phyloP scores from a whole-genome alignment of 2,888 invertebrate species.

The Diogma glabrata region DNA sequence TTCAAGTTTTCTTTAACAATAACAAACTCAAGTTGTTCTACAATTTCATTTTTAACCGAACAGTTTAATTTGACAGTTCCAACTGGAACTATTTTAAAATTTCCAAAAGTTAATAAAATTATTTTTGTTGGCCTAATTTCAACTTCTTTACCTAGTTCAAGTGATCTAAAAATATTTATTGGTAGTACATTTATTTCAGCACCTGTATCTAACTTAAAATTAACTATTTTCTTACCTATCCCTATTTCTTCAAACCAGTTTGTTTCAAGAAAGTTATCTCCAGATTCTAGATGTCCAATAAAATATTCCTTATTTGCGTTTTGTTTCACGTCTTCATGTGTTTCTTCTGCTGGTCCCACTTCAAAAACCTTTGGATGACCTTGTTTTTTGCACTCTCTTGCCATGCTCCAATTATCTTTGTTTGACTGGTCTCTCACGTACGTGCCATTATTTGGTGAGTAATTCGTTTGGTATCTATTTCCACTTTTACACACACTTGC shows the following conservation, averaged over 20 bases:
- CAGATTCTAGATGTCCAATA: not conserved
- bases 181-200: not conserved
- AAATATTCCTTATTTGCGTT: not conserved
- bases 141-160: not conserved
- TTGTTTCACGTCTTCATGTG: too few species aligned
- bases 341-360: too few species aligned
- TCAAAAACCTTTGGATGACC: too few species aligned
- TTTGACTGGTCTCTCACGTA: too few species aligned
- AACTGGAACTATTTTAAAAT: not conserved
- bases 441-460: too few species aligned
- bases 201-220: not conserved
- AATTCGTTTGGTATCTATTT: too few species aligned
- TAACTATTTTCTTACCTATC: not conserved
- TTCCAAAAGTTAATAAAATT: not conserved
- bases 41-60: not conserved
- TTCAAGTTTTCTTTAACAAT: too few species aligned
- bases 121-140: not conserved
- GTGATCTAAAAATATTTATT: not conserved
- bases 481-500: too few species aligned
- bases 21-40: too few species aligned
- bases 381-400: too few species aligned
- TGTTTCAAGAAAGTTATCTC: too few species aligned
- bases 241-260: not conserved
- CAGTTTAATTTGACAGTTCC: not conserved
- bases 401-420: too few species aligned